Evolutionary conservation across 92 coral and sea anemone genomes (phyloP).

Genomic region (Zoanthus solanderi): DNA sequence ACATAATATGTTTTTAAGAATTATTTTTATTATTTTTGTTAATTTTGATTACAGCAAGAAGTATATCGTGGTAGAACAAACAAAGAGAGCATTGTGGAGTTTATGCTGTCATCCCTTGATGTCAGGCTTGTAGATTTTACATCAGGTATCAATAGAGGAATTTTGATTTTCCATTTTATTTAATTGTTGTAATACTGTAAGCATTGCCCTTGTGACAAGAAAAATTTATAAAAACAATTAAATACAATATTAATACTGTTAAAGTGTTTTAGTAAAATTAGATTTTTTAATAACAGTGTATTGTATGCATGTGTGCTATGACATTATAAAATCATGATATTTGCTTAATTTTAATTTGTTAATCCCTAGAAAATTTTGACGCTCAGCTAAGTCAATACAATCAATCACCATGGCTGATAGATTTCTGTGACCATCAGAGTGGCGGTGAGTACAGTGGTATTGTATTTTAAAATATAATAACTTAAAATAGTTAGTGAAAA

Average conservation of each 20-base stretch:
- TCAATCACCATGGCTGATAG: constrained; percentile 35
- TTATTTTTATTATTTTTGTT: not conserved
- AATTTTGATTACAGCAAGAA: constrained; percentile 74
- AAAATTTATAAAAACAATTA: not conserved
- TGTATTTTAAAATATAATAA: too few species aligned
- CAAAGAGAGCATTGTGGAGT: constrained; percentile 74
- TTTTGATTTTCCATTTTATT: not conserved
- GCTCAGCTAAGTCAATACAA: not conserved
- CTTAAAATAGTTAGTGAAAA: too few species aligned
- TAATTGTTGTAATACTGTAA: too few species aligned
- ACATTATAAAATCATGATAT: not conserved
- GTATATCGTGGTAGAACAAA: constrained; percentile 79
- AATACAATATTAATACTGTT: too few species aligned
- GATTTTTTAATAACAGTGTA: too few species aligned
- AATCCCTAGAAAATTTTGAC: constrained; percentile 13
- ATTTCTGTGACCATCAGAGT: constrained; percentile 33
- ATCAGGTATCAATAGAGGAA: constrained; percentile 65
- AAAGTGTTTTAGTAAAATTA: too few species aligned
- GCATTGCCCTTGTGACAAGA: not conserved
- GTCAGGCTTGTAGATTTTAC: constrained; percentile 81
- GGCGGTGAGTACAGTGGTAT: not conserved
- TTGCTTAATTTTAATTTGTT: not conserved
- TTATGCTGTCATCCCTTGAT: constrained; percentile 80
- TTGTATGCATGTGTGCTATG: too few species aligned
- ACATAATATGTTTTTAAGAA: not conserved